phyloP scores from a whole-genome alignment of 2,797 vertebrate genomes.

The Myotis pilosus region DNA sequence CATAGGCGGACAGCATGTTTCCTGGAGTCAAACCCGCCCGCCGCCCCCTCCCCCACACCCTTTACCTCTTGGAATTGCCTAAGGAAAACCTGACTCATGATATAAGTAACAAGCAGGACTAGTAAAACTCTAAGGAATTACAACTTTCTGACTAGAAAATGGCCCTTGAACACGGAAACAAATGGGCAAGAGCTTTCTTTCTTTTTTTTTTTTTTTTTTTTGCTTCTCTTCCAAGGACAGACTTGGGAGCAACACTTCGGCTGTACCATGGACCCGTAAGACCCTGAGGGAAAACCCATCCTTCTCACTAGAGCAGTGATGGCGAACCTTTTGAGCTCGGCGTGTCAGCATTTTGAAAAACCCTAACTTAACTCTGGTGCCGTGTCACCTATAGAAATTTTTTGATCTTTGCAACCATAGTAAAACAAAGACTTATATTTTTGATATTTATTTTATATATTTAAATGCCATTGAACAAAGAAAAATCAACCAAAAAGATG shows the following conservation, averaged over 20 bases:
- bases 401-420: too few species aligned
- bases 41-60: background rate
- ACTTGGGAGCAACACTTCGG: background rate
- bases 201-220: too few species aligned
- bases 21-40: background rate
- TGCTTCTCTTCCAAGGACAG: background rate
- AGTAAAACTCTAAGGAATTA: background rate
- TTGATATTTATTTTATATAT: too few species aligned
- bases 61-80: background rate
- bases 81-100: background rate
- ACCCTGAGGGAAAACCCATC: background rate
- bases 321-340: too few species aligned
- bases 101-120: background rate
- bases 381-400: too few species aligned
- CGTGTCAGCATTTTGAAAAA: too few species aligned
- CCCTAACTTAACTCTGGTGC: too few species aligned
- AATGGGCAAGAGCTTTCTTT: background rate
- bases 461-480: too few species aligned
- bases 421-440: too few species aligned
- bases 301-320: background rate
- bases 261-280: background rate
- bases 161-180: background rate
- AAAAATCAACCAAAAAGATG: too few species aligned
- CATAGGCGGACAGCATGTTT: background rate
- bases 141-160: background rate